Base-by-base conservation (phyloP, 1,140 invertebrate genomes). In the Drosophila mauritiana region DNA sequence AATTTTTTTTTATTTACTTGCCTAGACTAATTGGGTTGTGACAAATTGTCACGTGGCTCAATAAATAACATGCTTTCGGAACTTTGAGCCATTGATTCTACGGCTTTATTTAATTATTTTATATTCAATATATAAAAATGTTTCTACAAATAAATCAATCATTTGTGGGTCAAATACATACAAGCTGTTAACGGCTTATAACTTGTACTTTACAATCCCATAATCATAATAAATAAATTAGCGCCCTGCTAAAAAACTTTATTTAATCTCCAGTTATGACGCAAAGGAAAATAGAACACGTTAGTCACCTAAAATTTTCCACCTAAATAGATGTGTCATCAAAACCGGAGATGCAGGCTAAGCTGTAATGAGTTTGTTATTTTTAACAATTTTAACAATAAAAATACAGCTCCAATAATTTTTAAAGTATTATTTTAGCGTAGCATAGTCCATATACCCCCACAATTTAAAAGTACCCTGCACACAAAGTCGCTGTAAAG, bases 401-500 rank as follows among this genome's bases (percentile, higher is more conserved):
- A 39, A 13, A 39, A 39, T 37, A 1, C 1, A 39, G 37, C 7
- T 31, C 0, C 31, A 8, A 8, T 10, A 31, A 39, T 13, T 39
- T 39, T 39, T 4, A 10, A 10, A 13, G 4, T 12, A 17, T 34
- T 25, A 25, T 36, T 10, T 4, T 6, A 13, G 8, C 15, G 3
- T 27, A 10, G 22, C 25, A 1, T 1, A 59, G 54, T 7, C 25
- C 2, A 59, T 63, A 59, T 31, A 42, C 54, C 54, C 25, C 25
- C 15, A 2, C 1, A 5, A 34, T 6, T 25, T 51, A 43, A 27
- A 11, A 49, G 15, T 52, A 43, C 59, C 39, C 13, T 22, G n/a
- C 13, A 20, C 5, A 37, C 27, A 12, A 22, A 48, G 40, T 67
- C 52, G 39, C 39, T 55, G 64, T 34, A 62, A 36, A 39, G 36